Evolutionary conservation across 2,888 invertebrate species (phyloP), one percentile per base, ranked within the genome.

Genomic region (Drosophila meridiana): DNA sequence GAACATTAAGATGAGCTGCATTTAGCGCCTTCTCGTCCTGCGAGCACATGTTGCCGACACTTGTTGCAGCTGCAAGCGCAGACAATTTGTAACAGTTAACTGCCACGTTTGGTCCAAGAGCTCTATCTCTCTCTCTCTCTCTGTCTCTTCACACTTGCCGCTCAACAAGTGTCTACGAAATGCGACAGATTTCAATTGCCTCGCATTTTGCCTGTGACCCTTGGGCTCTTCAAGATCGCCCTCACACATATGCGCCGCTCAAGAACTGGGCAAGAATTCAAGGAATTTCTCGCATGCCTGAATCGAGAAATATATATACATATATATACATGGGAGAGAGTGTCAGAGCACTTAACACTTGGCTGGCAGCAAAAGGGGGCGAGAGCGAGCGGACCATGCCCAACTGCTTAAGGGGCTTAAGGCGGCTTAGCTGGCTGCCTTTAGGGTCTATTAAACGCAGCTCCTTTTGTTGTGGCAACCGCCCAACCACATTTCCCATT

Each of bases 281-380:
- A 66, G 60, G 85, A 85, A 85, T 89, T 89, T 72, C 61, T 53
- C 73, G 67, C 87, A 71, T 81, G 72, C 79, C 68, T 81, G 80
- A 55, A 52, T 62, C 68, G 69, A 40, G 58, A 11, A 57, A 42
- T 42, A 42, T 53, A 26, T 20, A 3, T 38, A 38, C 26, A 13
- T 56, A 56, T 42, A 32, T 53, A 38, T 11, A 1, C 30, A 14
- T 55, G 40, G 5, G 32, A 6, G 30, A 32, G 65, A 87, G 85
- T 89, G 85, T 87, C 73, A 69, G 80, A 78, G 76, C 89, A 85
- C 89, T 89, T 85, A 89, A 82, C 85, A 85, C 84, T 89, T 89
- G 82, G 70, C 65, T 52, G 64, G 50, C 64, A 34, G 62, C 65
- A 47, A 57, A 69, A 74, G 60, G 32, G 30, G 48, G 48, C 38